Evolutionary conservation across 2,113 vertebrate genomes (phyloP).

Genomic region (Phrynocephalus versicolor): DNA sequence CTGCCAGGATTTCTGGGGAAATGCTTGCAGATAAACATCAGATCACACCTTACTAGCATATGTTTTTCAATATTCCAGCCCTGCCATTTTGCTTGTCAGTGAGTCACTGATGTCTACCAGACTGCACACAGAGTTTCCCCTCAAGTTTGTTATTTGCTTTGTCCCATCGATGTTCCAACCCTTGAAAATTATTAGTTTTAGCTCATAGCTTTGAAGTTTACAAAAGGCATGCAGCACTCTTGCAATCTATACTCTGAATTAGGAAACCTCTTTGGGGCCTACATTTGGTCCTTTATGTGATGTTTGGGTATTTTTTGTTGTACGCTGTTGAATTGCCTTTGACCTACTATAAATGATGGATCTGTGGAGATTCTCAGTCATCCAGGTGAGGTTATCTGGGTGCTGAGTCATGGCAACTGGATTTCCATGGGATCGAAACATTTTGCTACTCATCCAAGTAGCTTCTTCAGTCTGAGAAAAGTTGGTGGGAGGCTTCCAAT

Average conservation of each 20-base stretch:
- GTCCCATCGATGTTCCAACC: too few relatives aligned
- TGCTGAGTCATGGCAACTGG: too few relatives aligned
- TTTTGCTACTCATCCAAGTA: too few relatives aligned
- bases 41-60: accelerated
- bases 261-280: background rate
- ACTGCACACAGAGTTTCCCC: background rate
- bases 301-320: background rate
- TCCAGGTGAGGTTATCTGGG: too few relatives aligned
- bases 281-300: background rate
- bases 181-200: too few relatives aligned
- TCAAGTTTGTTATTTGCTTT: background rate
- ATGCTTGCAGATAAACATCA: background rate
- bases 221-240: background rate
- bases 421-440: too few relatives aligned
- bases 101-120: background rate
- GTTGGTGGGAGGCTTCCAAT: too few relatives aligned
- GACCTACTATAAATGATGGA: background rate
- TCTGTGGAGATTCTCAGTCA: background rate
- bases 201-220: too few relatives aligned
- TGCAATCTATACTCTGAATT: background rate
- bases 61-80: too few relatives aligned
- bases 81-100: background rate
- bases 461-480: too few relatives aligned
- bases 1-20: background rate
- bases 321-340: too few relatives aligned